phyloP scores from a whole-genome alignment of 2,113 vertebrate genomes.

The Xiphorhynchus elegans region DNA sequence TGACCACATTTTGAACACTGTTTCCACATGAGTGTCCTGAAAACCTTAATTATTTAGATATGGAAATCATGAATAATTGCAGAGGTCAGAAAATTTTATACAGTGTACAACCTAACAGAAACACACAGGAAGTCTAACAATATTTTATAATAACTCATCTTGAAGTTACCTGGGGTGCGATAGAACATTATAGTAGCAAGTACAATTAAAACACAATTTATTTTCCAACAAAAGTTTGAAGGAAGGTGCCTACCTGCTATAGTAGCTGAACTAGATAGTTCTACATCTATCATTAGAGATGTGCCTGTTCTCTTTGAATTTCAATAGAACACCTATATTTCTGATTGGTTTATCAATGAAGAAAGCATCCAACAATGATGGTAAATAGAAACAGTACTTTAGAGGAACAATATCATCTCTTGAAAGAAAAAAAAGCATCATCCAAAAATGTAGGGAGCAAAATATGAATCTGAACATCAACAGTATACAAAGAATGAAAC shows the following conservation, averaged over 20 bases:
- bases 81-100: neutral
- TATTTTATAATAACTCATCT: neutral
- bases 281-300: neutral
- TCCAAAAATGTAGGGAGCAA: neutral
- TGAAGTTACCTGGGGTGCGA: neutral
- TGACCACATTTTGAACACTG: neutral
- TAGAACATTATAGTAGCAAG: neutral
- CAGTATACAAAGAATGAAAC: neutral
- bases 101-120: neutral
- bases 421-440: neutral
- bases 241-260: neutral
- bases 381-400: neutral
- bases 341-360: neutral
- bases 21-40: neutral
- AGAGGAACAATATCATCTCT: neutral
- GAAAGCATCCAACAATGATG: neutral
- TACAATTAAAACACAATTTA: neutral
- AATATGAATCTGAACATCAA: neutral
- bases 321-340: neutral
- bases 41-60: neutral
- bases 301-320: accelerated
- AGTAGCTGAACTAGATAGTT: neutral
- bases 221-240: neutral
- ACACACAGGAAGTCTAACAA: neutral
- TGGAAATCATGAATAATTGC: neutral